phyloP scores from a whole-genome alignment of 2,113 vertebrate species.

The Dascyllus trimaculatus region DNA sequence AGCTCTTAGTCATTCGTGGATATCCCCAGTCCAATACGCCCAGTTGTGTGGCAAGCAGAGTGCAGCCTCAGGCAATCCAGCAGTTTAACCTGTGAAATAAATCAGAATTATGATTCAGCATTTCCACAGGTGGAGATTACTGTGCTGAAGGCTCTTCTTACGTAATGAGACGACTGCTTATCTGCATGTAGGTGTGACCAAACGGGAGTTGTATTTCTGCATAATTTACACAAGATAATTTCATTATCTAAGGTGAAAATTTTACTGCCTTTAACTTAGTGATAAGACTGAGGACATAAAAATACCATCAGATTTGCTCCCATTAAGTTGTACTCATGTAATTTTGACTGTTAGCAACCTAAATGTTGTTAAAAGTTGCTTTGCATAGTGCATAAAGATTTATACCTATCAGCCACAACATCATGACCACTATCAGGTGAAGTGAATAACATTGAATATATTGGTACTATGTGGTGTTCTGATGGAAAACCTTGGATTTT shows the following conservation, averaged over 20 bases:
- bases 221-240: not conserved
- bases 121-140: not conserved
- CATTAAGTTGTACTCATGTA: too few relatives aligned
- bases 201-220: not conserved
- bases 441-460: too few relatives aligned
- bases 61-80: not conserved
- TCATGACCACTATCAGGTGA: too few relatives aligned
- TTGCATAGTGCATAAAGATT: too few relatives aligned
- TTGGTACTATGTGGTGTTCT: too few relatives aligned
- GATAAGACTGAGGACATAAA: too few relatives aligned
- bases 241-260: not conserved
- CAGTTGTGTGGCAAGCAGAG: not conserved
- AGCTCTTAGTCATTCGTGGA: not conserved
- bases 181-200: not conserved
- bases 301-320: too few relatives aligned
- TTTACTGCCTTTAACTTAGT: not conserved
- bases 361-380: too few relatives aligned
- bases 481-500: too few relatives aligned
- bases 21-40: not conserved
- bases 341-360: too few relatives aligned
- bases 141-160: not conserved
- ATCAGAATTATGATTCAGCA: slow-evolving; percentile 37
- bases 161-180: not conserved
- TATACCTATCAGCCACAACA: too few relatives aligned
- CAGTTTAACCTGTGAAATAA: not conserved